Conservation (phyloP, 2,113 vertebrate genomes). For the Rallus limicola region DNA sequence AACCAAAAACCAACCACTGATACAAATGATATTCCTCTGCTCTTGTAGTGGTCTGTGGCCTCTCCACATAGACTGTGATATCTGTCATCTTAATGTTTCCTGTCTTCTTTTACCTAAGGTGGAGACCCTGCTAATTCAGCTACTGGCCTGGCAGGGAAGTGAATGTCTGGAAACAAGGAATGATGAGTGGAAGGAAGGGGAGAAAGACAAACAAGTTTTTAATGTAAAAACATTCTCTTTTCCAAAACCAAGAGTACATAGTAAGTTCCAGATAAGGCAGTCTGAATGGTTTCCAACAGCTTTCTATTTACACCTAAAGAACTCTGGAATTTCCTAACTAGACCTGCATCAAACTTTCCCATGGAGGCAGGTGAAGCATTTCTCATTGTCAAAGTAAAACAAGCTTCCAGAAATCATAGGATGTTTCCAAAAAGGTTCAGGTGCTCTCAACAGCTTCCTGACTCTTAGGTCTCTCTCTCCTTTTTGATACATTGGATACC, state of each 20-base stretch:
- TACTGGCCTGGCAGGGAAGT: not conserved
- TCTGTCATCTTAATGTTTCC: not conserved
- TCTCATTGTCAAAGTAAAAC: not conserved
- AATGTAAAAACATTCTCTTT: not conserved
- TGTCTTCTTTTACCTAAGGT: not conserved
- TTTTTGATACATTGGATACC: not conserved
- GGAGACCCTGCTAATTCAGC: not conserved
- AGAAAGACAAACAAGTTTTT: not conserved
- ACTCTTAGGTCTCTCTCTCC: not conserved
- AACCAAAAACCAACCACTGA: not conserved
- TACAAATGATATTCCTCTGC: not conserved
- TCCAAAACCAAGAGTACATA: not conserved
- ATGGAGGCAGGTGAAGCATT: not conserved
- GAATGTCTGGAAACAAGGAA: not conserved
- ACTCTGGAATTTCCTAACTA: not conserved
- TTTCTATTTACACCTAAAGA: not conserved
- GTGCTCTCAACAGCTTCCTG: not conserved
- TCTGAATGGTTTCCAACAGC: not conserved
- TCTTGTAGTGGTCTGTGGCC: not conserved
- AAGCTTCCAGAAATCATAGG: not conserved
- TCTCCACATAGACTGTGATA: not conserved
- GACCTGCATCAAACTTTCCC: not conserved
- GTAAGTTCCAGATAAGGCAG: not conserved
- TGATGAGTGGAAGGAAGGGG: not conserved
- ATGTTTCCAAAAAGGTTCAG: not conserved